phyloP scores from a whole-genome alignment of 1,140 invertebrate species.

The Lordiphosa collinella region DNA sequence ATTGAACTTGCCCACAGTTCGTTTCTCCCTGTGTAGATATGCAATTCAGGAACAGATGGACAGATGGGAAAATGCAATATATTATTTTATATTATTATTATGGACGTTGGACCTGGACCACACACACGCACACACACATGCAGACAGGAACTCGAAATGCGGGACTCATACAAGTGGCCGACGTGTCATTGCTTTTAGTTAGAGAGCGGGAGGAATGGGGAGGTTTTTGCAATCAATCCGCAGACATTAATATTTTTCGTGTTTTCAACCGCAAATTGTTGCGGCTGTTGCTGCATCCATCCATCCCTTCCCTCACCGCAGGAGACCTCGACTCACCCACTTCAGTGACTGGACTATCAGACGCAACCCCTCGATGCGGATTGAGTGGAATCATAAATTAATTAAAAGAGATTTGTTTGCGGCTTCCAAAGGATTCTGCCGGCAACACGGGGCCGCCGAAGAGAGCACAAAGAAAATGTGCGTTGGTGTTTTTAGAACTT shows the following conservation, averaged over 20 bases:
- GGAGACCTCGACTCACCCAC: conserved; percentile 9
- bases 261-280: conserved; percentile 76
- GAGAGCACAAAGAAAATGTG: conserved; percentile 66
- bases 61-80: conserved; percentile 58
- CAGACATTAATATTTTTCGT: conserved; percentile 78
- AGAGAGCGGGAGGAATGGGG: background rate
- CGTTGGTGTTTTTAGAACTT: conserved; percentile 22
- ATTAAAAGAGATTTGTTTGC: conserved; percentile 79
- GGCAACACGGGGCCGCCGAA: conserved; percentile 27
- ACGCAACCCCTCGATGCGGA: conserved; percentile 57
- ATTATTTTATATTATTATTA: conserved; percentile 74
- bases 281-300: conserved; percentile 56
- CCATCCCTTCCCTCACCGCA: conserved; percentile 31
- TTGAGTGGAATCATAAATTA: conserved; percentile 79
- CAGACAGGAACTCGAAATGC: conserved; percentile 16
- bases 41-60: conserved; percentile 36
- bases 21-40: conserved; percentile 9
- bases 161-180: conserved; percentile 63
- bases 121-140: conserved; percentile 1
- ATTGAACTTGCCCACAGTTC: background rate
- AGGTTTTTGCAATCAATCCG: conserved; percentile 67
- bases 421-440: conserved; percentile 75
- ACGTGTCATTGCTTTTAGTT: conserved; percentile 3
- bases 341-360: conserved; percentile 25
- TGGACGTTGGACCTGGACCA: conserved; percentile 41